phyloP scores from a whole-genome alignment of 2,797 vertebrate species.

The Mallotus villosus region DNA sequence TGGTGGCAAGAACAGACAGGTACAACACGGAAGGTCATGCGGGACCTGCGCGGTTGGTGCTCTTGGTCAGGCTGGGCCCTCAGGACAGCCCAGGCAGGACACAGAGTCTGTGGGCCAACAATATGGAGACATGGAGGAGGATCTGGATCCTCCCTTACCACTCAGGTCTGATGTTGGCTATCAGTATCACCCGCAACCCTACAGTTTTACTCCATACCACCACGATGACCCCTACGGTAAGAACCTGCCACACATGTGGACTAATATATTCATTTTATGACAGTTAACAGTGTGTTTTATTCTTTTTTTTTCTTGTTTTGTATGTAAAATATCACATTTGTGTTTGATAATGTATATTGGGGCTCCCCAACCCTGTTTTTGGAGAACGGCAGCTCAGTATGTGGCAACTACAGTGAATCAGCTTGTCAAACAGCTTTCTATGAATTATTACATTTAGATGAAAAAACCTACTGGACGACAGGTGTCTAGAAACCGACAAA shows the following conservation, averaged over 20 bases:
- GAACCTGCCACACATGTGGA: background rate
- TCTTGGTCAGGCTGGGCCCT: constrained; percentile 25
- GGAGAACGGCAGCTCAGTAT: too few relatives aligned
- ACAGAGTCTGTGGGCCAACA: constrained; percentile 47
- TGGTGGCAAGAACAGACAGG: background rate
- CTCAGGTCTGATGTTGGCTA: constrained; percentile 69
- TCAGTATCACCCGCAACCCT: constrained; percentile 11
- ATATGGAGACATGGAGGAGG: constrained; percentile 39
- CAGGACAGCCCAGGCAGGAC: constrained; percentile 59
- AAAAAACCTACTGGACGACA: too few relatives aligned
- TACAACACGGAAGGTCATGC: background rate
- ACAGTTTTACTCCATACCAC: constrained; percentile 7
- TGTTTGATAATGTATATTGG: too few relatives aligned
- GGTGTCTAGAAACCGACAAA: too few relatives aligned
- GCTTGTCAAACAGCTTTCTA: too few relatives aligned
- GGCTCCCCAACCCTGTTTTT: too few relatives aligned
- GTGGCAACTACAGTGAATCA: too few relatives aligned
- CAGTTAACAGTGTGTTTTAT: background rate
- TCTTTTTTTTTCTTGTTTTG: background rate
- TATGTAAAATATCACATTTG: too few relatives aligned
- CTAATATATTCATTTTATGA: too few relatives aligned
- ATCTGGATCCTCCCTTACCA: constrained; percentile 75
- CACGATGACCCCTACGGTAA: constrained; percentile 42
- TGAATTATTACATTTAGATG: too few relatives aligned
- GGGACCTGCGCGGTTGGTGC: constrained; percentile 12